A percentile compares a stretch with the other conserved stretches of the same genome.
Evolutionary conservation across 2,113 vertebrate genomes (phyloP).

Genomic region (Oceanodroma tethys): DNA sequence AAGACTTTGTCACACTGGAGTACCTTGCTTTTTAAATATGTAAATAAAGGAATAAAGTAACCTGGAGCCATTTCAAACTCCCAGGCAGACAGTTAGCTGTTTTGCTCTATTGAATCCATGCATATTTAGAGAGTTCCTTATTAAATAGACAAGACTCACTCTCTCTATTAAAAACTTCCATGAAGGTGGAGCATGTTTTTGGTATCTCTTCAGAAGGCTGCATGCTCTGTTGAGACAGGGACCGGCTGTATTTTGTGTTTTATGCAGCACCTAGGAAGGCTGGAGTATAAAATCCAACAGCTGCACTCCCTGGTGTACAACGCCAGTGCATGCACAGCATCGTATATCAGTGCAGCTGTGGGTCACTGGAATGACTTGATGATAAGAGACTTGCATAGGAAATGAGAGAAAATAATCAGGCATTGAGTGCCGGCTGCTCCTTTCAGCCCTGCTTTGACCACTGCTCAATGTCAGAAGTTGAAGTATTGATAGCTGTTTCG

Average conservation of each 20-base stretch:
- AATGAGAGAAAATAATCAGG: conserved; percentile 20
- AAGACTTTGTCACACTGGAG: neutral
- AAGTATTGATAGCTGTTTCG: neutral
- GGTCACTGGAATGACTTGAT: neutral
- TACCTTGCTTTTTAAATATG: neutral
- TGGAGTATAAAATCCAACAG: neutral
- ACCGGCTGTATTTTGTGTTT: neutral
- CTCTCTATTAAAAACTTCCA: neutral
- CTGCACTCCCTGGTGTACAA: neutral
- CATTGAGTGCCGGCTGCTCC: neutral
- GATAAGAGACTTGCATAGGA: neutral
- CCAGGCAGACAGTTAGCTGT: neutral
- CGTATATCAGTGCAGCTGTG: neutral
- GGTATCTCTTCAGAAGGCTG: neutral
- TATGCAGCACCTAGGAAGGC: neutral
- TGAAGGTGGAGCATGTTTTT: neutral
- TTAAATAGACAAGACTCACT: neutral
- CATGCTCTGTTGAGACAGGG: neutral
- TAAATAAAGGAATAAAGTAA: neutral
- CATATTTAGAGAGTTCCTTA: neutral
- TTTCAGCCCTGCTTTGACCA: neutral
- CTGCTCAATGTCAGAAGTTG: neutral
- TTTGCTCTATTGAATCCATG: neutral
- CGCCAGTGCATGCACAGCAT: neutral
- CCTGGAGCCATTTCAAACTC: neutral